Percentiles rank a stretch among this genome's conserved stretches.
These are phyloP conservation scores for Xiphorhynchus erythropygius DNA, from an alignment of 2,797 vertebrate species.

Conservation along the genomic window DNA sequence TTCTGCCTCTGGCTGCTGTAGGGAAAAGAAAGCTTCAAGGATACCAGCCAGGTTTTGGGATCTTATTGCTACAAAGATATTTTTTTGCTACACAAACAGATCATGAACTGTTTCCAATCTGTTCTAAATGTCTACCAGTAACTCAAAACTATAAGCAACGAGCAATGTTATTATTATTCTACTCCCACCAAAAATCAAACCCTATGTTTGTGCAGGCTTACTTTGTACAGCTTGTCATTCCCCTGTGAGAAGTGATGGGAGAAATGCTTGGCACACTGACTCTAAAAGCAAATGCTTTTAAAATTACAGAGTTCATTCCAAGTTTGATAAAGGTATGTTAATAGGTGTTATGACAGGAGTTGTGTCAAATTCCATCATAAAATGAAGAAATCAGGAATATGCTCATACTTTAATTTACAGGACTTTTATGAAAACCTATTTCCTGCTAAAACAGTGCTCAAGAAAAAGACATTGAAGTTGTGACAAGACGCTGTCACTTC, in stretches of 20 bases:
- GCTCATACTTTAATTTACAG: neutral
- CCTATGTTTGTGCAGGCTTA: neutral
- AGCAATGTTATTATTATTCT: neutral
- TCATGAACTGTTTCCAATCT: neutral
- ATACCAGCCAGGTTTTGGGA: accelerated
- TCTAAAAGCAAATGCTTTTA: conserved; percentile 48
- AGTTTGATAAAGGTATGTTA: conserved; percentile 32
- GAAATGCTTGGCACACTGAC: neutral
- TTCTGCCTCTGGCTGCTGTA: neutral
- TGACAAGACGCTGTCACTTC: conserved; percentile 13
- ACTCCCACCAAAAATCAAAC: neutral
- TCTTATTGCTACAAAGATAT: neutral
- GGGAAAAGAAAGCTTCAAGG: neutral
- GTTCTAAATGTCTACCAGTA: neutral
- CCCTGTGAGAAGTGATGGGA: neutral
- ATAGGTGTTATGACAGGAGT: conserved; percentile 45
- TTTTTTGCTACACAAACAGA: neutral
- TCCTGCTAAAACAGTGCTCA: neutral
- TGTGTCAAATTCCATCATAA: conserved; percentile 30
- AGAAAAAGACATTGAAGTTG: neutral
- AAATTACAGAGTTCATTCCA: conserved; percentile 8
- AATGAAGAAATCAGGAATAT: conserved; percentile 18
- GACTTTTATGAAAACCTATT: neutral
- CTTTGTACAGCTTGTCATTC: conserved; percentile 21
- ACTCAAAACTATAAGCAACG: neutral